Evolutionary conservation across 2,797 vertebrate genomes (phyloP).

Genomic region (Acridotheres tristis): DNA sequence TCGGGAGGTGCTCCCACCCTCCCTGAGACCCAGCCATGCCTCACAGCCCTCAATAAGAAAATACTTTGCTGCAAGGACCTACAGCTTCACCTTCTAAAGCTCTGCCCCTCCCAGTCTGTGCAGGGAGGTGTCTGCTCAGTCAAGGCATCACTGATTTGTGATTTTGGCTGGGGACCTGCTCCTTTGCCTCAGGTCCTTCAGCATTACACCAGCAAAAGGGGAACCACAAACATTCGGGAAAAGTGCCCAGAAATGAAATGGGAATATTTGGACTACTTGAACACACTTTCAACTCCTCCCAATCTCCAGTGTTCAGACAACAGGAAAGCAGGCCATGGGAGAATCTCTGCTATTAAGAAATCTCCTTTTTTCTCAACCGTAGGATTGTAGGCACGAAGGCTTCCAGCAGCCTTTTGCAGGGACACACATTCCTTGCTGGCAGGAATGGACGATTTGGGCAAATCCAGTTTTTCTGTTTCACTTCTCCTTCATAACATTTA

Average conservation of each 20-base stretch:
- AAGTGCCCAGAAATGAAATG: background rate
- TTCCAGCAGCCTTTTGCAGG: background rate
- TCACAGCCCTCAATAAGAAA: background rate
- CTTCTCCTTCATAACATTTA: background rate
- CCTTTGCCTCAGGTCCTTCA: background rate
- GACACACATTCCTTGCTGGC: background rate
- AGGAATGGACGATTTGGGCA: background rate
- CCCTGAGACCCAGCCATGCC: background rate
- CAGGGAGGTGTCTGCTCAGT: background rate
- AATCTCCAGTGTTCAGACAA: background rate
- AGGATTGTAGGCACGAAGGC: background rate
- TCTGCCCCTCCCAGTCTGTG: background rate
- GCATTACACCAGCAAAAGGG: fast-evolving
- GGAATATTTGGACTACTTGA: background rate
- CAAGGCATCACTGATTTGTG: background rate
- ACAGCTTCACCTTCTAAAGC: background rate
- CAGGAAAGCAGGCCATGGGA: background rate
- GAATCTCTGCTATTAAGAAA: background rate
- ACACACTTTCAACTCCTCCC: background rate
- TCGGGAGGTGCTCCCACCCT: background rate
- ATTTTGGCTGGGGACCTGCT: fast-evolving
- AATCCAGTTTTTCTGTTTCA: background rate
- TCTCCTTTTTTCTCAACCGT: background rate
- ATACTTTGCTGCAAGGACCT: background rate
- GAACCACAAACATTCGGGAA: background rate